phyloP scores from a whole-genome alignment of 2,888 invertebrate genomes.

The Rhagonycha fulva region DNA sequence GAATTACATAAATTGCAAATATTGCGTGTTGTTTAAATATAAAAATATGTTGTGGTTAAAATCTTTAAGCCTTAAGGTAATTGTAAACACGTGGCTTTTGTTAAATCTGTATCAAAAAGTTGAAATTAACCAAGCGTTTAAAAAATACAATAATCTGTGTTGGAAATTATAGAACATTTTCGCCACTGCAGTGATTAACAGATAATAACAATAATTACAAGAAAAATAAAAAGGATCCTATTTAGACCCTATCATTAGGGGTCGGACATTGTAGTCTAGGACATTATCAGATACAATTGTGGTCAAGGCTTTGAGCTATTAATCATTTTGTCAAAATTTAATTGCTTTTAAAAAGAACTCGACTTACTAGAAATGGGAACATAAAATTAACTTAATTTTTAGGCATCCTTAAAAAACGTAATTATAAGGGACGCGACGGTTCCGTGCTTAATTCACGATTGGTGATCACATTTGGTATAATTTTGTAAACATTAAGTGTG shows the following conservation, averaged over 20 bases:
- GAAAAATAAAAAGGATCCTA: constrained; percentile 45
- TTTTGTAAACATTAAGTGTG: constrained; percentile 26
- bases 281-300: constrained; percentile 49
- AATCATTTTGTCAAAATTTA: constrained; percentile 55
- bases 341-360: constrained; percentile 49
- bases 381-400: constrained; percentile 39
- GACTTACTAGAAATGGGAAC: constrained; percentile 41
- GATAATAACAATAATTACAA: constrained; percentile 49
- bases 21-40: constrained; percentile 15
- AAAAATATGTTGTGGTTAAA: constrained; percentile 11
- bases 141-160: constrained; percentile 24
- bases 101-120: constrained; percentile 14
- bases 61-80: constrained; percentile 12
- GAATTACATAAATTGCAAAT: background rate
- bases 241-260: constrained; percentile 49
- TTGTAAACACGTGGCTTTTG: constrained; percentile 24
- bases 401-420: constrained; percentile 43
- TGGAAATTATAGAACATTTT: constrained; percentile 31
- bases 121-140: constrained; percentile 23
- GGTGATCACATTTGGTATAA: constrained; percentile 26
- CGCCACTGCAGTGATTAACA: constrained; percentile 44
- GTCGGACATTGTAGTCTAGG: constrained; percentile 44
- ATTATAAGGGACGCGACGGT: constrained; percentile 41
- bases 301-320: constrained; percentile 49
- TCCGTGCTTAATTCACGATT: constrained; percentile 26